Evolutionary conservation across 2,888 invertebrate genomes (phyloP).

Genomic region (Eilema depressum): DNA sequence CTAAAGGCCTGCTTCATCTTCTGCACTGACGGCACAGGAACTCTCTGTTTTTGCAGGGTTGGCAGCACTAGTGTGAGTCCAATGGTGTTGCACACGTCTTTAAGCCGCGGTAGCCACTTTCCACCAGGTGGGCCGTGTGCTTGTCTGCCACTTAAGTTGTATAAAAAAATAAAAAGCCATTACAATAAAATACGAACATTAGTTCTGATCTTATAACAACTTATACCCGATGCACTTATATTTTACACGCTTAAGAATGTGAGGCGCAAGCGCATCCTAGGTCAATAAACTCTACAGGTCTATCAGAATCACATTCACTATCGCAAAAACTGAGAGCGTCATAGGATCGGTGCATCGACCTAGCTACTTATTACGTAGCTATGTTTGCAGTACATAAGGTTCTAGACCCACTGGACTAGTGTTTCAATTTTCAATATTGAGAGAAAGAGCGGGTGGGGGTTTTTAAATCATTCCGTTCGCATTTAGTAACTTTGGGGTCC

Average conservation of each 20-base stretch:
- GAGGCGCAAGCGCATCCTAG: slow-evolving; percentile 12
- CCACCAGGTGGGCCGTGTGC: no score
- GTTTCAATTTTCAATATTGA: not conserved
- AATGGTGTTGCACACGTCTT: no score
- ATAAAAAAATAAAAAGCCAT: no score
- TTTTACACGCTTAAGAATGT: not conserved
- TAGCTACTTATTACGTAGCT: slow-evolving; percentile 21
- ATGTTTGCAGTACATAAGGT: slow-evolving; percentile 8
- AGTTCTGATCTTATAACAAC: not conserved
- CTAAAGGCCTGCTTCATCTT: no score
- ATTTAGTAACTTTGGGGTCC: no score
- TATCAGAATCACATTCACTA: slow-evolving; percentile 21
- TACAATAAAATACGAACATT: no score
- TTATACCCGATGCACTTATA: not conserved
- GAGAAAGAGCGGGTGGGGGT: not conserved
- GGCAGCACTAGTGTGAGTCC: no score
- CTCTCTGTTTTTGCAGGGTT: no score
- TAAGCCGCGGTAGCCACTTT: no score
- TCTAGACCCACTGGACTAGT: slow-evolving; percentile 9
- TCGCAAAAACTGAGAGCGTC: slow-evolving; percentile 21
- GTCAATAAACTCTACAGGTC: slow-evolving; percentile 7
- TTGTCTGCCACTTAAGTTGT: no score
- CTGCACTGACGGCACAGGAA: no score
- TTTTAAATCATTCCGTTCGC: no score
- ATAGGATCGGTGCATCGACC: slow-evolving; percentile 21